Evolutionary conservation across 2,113 vertebrate genomes (phyloP).

Genomic region (Pedionomus torquatus): DNA sequence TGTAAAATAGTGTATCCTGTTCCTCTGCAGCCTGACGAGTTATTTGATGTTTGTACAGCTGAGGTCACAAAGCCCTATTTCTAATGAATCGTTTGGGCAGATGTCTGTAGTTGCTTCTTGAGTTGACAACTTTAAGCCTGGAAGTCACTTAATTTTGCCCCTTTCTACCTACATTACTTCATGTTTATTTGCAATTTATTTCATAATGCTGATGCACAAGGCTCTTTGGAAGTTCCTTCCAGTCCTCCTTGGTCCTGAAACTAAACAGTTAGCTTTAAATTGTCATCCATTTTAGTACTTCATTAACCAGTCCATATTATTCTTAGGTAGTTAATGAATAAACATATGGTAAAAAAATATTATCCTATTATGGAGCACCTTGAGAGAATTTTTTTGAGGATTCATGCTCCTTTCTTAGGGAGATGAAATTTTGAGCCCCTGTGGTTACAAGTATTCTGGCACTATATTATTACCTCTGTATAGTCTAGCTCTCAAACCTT

Average conservation of each 20-base stretch:
- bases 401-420: neutral
- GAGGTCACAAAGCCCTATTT: neutral
- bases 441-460: neutral
- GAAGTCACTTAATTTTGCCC: neutral
- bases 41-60: neutral
- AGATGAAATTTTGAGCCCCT: neutral
- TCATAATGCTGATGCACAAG: neutral
- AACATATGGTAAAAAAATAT: neutral
- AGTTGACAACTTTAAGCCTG: neutral
- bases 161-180: neutral
- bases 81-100: neutral
- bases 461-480: neutral
- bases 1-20: neutral
- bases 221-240: neutral
- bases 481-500: neutral
- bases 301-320: neutral
- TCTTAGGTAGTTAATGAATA: neutral
- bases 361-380: neutral
- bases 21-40: neutral
- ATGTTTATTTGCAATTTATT: neutral
- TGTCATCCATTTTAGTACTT: neutral
- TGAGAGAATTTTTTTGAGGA: neutral
- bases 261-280: neutral
- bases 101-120: neutral
- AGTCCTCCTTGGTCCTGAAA: neutral